Base-by-base conservation (phyloP, 2,888 invertebrate species). In the Herminia tarsipennalis region DNA sequence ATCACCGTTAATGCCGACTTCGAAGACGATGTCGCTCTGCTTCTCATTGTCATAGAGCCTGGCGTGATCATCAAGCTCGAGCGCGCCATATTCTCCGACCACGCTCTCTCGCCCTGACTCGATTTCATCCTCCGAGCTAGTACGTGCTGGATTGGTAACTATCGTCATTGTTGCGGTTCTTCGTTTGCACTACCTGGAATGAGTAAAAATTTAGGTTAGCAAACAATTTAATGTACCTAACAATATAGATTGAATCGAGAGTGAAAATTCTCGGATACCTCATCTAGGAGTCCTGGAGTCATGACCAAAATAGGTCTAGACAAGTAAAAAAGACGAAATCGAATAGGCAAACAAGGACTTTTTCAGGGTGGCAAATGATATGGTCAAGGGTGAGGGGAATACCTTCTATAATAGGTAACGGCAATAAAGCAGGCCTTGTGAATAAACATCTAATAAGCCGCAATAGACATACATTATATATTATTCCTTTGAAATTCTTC, bases 1-100 rank as follows among this genome's bases (percentile, higher is more conserved):
- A 66, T 94, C 94, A 13, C 92, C 93, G 41, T 93, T 93, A 58
- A 92, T 86, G 10, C 95, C 95, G 21, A 93, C 95, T 67, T 94
- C 89, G 72, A 94, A 93, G 24, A 91, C 89, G 50, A 94, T 92
- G 76, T 94, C 94, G 58, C 93, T 92, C 54, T 92, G 92, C 42
- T 82, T 86, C 76, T 93, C 93, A 55, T 88, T 84, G 60, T 93
- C 92, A 64, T 92, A 92, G 21, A 92, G 81, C 2, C 85, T 74
- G 8, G 70, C 67, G 49, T 80, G 76, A 39, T 83, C 84, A 37
- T 81, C 61, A n/a, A 42, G 55, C 43, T 57, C 69, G 41, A 76
- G 63, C 5, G 68, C 72, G n/a, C 41, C 48, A 34, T 61, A 61
- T 12, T 70, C 66, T 49, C 62, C 67, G 53, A 2, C 58, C 38